These are phyloP conservation scores for Sarcophaga subvicina DNA, from an alignment of 2,888 invertebrate species.

Conservation along the genomic window DNA sequence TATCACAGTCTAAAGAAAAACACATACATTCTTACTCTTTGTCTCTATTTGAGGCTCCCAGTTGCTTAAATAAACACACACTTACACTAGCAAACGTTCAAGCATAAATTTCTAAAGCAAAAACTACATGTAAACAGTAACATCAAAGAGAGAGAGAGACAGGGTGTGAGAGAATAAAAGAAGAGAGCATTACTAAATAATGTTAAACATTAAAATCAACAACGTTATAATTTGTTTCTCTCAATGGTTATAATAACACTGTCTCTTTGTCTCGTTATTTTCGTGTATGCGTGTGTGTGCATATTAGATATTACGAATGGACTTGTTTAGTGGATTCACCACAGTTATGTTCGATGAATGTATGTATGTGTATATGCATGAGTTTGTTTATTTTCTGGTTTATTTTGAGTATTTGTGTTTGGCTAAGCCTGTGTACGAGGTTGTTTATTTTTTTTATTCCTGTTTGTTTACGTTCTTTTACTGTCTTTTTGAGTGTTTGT, in stretches of 20 bases:
- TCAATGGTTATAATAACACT: neutral
- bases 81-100: neutral
- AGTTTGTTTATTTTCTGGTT: slow-evolving; percentile 48
- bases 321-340: neutral
- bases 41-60: neutral
- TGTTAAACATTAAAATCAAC: slow-evolving; percentile 63
- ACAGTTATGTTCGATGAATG: slow-evolving; percentile 23
- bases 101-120: slow-evolving; percentile 5
- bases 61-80: neutral
- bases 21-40: too few relatives aligned
- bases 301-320: too few relatives aligned
- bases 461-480: slow-evolving; percentile 7
- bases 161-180: too few relatives aligned
- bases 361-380: neutral
- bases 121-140: too few relatives aligned
- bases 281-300: too few relatives aligned
- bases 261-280: too few relatives aligned
- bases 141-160: too few relatives aligned
- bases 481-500: neutral
- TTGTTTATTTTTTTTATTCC: neutral
- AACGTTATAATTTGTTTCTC: slow-evolving; percentile 60
- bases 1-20: too few relatives aligned
- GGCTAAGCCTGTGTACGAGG: slow-evolving; percentile 3
- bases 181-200: slow-evolving; percentile 46
- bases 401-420: slow-evolving; percentile 34